phyloP scores from a whole-genome alignment of 1,140 invertebrate genomes.

The Calycopis cecrops region DNA sequence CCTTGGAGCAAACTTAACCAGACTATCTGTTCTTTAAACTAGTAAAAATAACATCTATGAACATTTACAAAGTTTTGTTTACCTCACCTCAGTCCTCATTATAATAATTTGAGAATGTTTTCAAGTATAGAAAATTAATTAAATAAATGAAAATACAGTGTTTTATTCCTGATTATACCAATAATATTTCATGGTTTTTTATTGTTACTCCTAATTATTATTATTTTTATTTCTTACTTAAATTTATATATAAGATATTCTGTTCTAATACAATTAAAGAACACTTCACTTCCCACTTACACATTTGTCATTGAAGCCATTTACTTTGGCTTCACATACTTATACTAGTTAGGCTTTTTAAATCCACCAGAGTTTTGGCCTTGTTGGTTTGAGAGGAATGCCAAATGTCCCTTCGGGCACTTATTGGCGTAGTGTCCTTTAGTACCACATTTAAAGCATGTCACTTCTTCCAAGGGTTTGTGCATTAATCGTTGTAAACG shows the following conservation, averaged over 20 bases:
- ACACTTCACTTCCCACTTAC: constrained; percentile 11
- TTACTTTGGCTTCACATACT: constrained; percentile 40
- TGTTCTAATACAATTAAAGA: constrained; percentile 1
- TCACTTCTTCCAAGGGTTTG: constrained; percentile 94
- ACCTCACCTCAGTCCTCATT: too few species aligned
- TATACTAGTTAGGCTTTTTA: constrained; percentile 62
- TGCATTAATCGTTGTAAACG: constrained; percentile 53
- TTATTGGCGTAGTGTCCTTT: constrained; percentile 99
- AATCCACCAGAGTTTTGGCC: constrained; percentile 39
- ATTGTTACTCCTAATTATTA: background rate
- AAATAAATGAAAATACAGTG: too few species aligned
- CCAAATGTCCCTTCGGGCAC: constrained; percentile 97
- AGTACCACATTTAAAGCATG: constrained; percentile 97
- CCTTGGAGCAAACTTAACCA: too few species aligned
- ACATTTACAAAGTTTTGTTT: too few species aligned
- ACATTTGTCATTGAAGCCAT: constrained; percentile 30
- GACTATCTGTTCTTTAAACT: too few species aligned
- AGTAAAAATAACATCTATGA: too few species aligned
- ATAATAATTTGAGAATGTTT: too few species aligned
- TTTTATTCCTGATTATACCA: too few species aligned
- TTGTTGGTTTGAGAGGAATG: constrained; percentile 86
- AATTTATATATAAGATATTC: background rate
- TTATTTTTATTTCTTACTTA: too few species aligned
- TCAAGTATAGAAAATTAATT: too few species aligned
- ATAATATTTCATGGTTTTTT: background rate